Base-by-base conservation (phyloP, 2,113 vertebrate species). In the Chelonoidis abingdonii region DNA sequence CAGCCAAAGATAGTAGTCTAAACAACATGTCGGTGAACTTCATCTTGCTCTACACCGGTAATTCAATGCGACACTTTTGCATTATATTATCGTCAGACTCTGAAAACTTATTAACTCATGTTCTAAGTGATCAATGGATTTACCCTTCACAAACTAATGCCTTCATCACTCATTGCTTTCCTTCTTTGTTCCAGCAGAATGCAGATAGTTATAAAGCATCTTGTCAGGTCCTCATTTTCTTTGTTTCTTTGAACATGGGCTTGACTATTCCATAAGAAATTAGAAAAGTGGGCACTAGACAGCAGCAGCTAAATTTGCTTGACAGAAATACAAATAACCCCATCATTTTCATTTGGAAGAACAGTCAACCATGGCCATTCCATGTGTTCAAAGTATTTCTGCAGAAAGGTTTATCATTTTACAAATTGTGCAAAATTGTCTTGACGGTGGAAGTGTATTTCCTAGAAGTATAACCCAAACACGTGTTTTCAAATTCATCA, bases 101-200 rank as follows among this genome's bases (percentile, higher is more conserved):
- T 87, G 92, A 82, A 93, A 69, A 90, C 44, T 86, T 90, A 86
- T 93, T 96, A 78, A 91, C 90, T 92, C 62, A 84, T 95, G 38
- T 82, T 97, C 53, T 83, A 53, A 87, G 21, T 95, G 86, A 95
- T 96, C 83, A 94, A 83, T 93, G 92, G 56, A 86, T 94, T 98
- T 97, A 86, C 88, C 72, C 89, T 97, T 95, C 85, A 80, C 53
- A 92, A 87, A 57, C 78, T 65, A 72, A 96, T 75, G 3, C 0
- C 0, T 83, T 93, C 49, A 91, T 97, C 50, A 57, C 96, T 94
- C 59, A 81, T 83, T 14, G 31, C 25, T 35, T 50, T 53, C 57
- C 54, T 97, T 41, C 19, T 79, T 83, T 86, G 38, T 92, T 94
- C 89, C 82, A 65, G 47, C 2, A 11, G 82, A 84, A 96, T 80